phyloP scores from a whole-genome alignment of 2,888 invertebrate species.

The Orthosia gothica region DNA sequence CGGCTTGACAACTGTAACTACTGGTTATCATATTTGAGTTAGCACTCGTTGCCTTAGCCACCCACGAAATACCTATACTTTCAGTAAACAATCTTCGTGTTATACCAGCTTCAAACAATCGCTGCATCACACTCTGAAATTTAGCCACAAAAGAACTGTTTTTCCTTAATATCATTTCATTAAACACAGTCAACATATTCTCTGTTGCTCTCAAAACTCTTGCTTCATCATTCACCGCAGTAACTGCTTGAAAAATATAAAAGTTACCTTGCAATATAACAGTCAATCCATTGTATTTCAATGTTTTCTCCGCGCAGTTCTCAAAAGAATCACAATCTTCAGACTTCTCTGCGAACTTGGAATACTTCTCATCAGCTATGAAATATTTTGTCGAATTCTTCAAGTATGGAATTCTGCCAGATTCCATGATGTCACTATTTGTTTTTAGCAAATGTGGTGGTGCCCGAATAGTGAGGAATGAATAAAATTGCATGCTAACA shows the following conservation, averaged over 20 bases:
- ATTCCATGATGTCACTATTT: slow-evolving; percentile 76
- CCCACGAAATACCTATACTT: slow-evolving; percentile 78
- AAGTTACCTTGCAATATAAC: slow-evolving; percentile 75
- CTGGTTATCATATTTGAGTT: slow-evolving; percentile 75
- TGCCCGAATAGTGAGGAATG: slow-evolving; percentile 80
- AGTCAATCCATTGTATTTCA: slow-evolving; percentile 78
- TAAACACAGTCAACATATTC: slow-evolving; percentile 78
- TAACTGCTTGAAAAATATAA: slow-evolving; percentile 74
- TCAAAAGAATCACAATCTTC: slow-evolving; percentile 73
- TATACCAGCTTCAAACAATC: slow-evolving; percentile 84
- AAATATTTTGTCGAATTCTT: slow-evolving; percentile 75
- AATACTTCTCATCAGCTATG: slow-evolving; percentile 74
- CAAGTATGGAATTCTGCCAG: slow-evolving; percentile 76
- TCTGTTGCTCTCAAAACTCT: slow-evolving; percentile 75
- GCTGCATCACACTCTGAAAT: slow-evolving; percentile 70
- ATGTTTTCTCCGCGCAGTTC: slow-evolving; percentile 72
- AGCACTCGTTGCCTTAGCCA: slow-evolving; percentile 75
- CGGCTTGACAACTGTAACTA: slow-evolving; percentile 81
- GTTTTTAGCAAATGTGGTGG: slow-evolving; percentile 78
- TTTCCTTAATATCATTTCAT: slow-evolving; percentile 82
- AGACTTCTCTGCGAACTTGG: slow-evolving; percentile 74
- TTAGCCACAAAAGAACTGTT: slow-evolving; percentile 69
- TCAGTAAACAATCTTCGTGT: slow-evolving; percentile 77
- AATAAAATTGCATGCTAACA: slow-evolving; percentile 80
- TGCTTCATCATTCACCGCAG: slow-evolving; percentile 81